Evolutionary conservation across 2,113 vertebrate species (phyloP), one percentile per base, ranked within the genome.

Genomic region (Ranitomeya imitator): DNA sequence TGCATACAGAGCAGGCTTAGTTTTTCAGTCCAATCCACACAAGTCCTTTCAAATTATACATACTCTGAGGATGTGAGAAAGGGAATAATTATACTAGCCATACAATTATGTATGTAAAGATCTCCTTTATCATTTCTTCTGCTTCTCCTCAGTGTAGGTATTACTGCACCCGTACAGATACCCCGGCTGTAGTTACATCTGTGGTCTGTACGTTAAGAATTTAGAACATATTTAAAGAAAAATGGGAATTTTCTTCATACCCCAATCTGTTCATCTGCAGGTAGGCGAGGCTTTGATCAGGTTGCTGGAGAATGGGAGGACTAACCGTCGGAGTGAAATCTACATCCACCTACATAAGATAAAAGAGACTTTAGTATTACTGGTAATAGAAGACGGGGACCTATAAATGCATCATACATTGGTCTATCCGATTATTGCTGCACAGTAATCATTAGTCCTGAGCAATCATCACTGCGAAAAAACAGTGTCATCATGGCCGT

Each of bases 241-340:
- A 19, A 11, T 45, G 71, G 7, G 26, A 52, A 19, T 21, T 51
- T 26, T 61, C 16, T 26, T 11, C 80, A 61, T 88, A 88, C 87
- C 87, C 80, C 60, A 88, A 65, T 18, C 83, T 78, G 12, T 67
- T 45, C 54, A 82, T 63, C 61, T 83, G 59, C 37, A 88, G 31
- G 71, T 77, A 84, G 21, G 71, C 16, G 16, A 84, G 71, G 54
- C 23, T 65, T 63, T 84, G 87, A 16, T 88, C 80, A 77, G 26
- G 10, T 21, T 83, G 69, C 26, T 13, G 8, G 45, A 14, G 13
- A 14, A 7, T 37, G 0, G 16, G 11, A 11, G 57, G 10, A 13
- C 59, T 82, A 19, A 67, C 71, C n/a, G 80, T 26, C 19, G 71
- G 69, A 18, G 15, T 6, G 54, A 57, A 73, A 13, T 88, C 61